These are phyloP conservation scores for Samia ricini DNA, from an alignment of 1,140 invertebrate genomes.

Conservation along the genomic window DNA sequence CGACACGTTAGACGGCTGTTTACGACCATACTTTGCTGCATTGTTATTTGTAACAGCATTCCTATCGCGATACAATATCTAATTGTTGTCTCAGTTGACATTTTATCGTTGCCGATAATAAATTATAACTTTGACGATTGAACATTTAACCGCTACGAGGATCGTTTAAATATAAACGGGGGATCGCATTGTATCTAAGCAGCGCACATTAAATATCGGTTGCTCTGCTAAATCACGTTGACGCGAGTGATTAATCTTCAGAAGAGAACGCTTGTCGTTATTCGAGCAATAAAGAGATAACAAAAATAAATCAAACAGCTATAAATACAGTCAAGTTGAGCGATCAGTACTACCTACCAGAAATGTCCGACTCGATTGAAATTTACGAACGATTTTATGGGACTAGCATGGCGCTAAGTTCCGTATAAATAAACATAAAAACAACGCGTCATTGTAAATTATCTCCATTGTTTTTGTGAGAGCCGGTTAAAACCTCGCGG, in stretches of 20 bases:
- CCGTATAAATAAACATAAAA: constrained; percentile 68
- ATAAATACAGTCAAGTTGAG: constrained; percentile 67
- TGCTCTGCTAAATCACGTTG: constrained; percentile 73
- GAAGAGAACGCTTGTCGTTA: constrained; percentile 72
- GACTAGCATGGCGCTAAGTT: constrained; percentile 50
- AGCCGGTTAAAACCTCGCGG: constrained; percentile 55
- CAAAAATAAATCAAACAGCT: constrained; percentile 75
- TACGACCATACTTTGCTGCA: background rate
- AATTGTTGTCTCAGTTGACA: constrained; percentile 20
- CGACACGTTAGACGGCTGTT: constrained; percentile 12
- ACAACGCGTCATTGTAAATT: constrained; percentile 61
- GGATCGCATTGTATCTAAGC: constrained; percentile 66
- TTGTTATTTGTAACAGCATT: constrained; percentile 19
- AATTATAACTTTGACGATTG: constrained; percentile 44
- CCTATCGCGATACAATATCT: constrained; percentile 20
- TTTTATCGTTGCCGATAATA: constrained; percentile 25
- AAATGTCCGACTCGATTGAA: constrained; percentile 57
- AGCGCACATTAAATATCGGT: constrained; percentile 73
- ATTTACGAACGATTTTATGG: constrained; percentile 70
- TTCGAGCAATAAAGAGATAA: constrained; percentile 72
- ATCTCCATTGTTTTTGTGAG: constrained; percentile 59
- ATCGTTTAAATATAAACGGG: constrained; percentile 61
- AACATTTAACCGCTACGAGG: constrained; percentile 50
- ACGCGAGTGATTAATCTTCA: constrained; percentile 71
- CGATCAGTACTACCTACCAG: constrained; percentile 66